phyloP scores from a whole-genome alignment of 2,797 vertebrate genomes.

The Eupleurogrammus muticus region DNA sequence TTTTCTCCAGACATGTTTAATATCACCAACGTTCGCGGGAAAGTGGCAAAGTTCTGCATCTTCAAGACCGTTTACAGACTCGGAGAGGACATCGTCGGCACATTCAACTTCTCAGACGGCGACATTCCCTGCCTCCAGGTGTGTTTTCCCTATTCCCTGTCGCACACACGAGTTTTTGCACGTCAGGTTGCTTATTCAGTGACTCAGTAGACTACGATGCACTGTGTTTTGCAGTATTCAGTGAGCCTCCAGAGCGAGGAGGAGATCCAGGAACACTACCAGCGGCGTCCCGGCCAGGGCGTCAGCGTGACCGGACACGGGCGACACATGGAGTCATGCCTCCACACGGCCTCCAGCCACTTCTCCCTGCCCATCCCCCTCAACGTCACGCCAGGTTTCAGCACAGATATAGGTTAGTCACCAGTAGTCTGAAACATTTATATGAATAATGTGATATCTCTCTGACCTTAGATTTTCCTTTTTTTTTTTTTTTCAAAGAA shows the following conservation, averaged over 20 bases:
- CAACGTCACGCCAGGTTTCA: conserved; percentile 95
- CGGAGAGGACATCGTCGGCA: conserved; percentile 95
- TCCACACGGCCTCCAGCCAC: conserved; percentile 94
- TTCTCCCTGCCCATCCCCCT: conserved; percentile 97
- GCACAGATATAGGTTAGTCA: conserved; percentile 90
- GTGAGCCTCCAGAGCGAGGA: conserved; percentile 98
- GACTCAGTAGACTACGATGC: neutral
- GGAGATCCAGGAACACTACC: conserved; percentile 91
- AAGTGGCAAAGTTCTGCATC: conserved; percentile 97
- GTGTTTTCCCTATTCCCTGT: neutral
- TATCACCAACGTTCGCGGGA: conserved; percentile 94
- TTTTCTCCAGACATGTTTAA: conserved; percentile 91
- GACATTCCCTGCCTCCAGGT: conserved; percentile 98
- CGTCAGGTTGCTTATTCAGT: neutral
- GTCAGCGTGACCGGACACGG: conserved; percentile 90
- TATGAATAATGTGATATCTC: neutral
- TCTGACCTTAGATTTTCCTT: neutral
- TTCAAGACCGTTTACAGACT: conserved; percentile 97
- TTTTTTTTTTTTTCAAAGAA: too few species aligned
- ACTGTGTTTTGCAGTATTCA: conserved; percentile 86
- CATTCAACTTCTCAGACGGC: conserved; percentile 95
- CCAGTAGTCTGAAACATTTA: neutral
- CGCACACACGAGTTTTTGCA: neutral
- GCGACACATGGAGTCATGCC: conserved; percentile 94
- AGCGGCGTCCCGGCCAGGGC: conserved; percentile 86